Base-by-base conservation (phyloP, 2,113 vertebrate genomes). In the Desmodus rotundus region DNA sequence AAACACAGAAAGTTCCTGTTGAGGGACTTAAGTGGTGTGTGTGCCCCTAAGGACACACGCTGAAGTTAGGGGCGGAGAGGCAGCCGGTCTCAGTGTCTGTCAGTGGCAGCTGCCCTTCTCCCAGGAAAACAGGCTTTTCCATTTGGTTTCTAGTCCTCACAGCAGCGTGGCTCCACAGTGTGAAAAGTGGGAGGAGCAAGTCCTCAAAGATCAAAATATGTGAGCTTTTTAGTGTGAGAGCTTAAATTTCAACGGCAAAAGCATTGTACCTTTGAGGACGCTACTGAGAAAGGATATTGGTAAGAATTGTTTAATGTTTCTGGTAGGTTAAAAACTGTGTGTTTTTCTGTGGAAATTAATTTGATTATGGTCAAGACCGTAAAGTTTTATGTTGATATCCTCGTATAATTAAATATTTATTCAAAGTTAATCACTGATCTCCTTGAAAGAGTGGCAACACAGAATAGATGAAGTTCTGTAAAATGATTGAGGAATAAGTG, bases 401-500 rank as follows among this genome's bases (percentile, higher is more conserved):
- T 50, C 77, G 77, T 58, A 43, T 38, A 91, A 67, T 38, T 74
- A 56, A 5, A 28, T 67, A 76, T 78, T 36, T 52, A 45, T 47
- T 89, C 31, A 36, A 47, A 86, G 63, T 45, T 31, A 89, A 85
- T 36, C 15, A 28, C 0, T 54, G 38, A 76, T 58, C 58, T 89
- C 45, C 31, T 61, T 85, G 81, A 54, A 85, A 84, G n/a, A 63
- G 26, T 15, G 87, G 38, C 43, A 92, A 84, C n/a, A 76, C 68
- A 26, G 28, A 26, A 83, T 14, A 85, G 43, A 28, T 36, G 65
- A 38, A 87, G 36, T 61, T 12, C n/a, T 58, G 43, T 70, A 58
- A 70, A 26, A 87, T 33, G 38, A 92, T 87, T 38, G 33, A 95
- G 56, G 54, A 95, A 89, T 68, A 68, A 86, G 84, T 70, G 76